Evolutionary conservation across 2,113 vertebrate genomes (phyloP).

Genomic region (Phylloscopus trochiloides): DNA sequence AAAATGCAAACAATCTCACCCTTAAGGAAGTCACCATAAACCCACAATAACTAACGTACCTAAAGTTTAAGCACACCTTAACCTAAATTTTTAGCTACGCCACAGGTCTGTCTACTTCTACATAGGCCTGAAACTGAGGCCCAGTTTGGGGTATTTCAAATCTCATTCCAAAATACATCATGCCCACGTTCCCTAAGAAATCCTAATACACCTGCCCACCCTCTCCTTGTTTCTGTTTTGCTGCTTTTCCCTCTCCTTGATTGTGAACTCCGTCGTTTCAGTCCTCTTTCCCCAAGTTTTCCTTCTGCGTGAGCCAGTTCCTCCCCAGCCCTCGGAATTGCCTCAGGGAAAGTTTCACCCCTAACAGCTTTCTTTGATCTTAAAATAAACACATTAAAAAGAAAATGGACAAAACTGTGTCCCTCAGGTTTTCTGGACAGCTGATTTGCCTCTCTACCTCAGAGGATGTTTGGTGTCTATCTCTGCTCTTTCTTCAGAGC

Average conservation of each 20-base stretch:
- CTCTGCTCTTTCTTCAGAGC: neutral
- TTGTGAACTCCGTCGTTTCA: neutral
- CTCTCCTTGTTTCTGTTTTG: neutral
- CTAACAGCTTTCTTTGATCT: neutral
- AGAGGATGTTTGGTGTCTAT: neutral
- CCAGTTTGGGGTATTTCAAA: too few species aligned
- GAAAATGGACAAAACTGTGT: neutral
- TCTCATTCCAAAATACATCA: too few species aligned
- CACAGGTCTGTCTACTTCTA: too few species aligned
- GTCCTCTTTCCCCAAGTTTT: too few species aligned
- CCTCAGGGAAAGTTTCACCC: neutral
- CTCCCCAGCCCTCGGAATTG: fast-evolving
- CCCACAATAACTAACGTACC: too few species aligned
- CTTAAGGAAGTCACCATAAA: too few species aligned
- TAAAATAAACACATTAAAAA: neutral
- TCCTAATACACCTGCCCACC: neutral
- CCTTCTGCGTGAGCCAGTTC: neutral
- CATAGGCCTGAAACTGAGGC: too few species aligned
- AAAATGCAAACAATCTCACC: too few species aligned
- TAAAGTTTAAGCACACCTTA: too few species aligned
- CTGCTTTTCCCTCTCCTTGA: neutral
- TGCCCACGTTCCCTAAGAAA: too few species aligned
- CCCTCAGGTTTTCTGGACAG: neutral
- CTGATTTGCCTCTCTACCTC: neutral
- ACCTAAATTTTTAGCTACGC: too few species aligned